Conservation (phyloP, 2,797 vertebrate genomes). For the Sandelia bainsii region DNA sequence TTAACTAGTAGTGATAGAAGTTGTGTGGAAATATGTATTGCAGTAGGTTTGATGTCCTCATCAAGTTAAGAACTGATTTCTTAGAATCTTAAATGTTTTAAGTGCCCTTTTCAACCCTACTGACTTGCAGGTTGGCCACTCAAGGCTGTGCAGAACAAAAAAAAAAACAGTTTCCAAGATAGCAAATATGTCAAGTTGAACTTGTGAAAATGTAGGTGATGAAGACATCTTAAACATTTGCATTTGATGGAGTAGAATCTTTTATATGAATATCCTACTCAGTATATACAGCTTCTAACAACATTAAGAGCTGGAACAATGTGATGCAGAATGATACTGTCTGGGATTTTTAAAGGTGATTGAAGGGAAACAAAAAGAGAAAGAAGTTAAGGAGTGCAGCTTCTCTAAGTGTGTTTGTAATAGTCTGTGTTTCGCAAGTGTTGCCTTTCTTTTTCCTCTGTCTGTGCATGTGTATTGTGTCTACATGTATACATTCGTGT, state of each 20-base stretch:
- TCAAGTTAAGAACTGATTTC: constrained; percentile 14
- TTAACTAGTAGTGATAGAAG: constrained; percentile 18
- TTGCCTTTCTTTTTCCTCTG: constrained; percentile 21
- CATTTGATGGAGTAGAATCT: background rate
- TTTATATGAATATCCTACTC: background rate
- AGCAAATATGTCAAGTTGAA: background rate
- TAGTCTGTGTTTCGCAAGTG: constrained; percentile 33
- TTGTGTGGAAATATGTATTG: constrained; percentile 47
- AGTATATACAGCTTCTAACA: background rate
- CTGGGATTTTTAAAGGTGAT: background rate
- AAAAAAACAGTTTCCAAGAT: background rate
- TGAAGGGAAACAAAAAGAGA: constrained; percentile 3
- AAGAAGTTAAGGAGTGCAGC: constrained; percentile 7
- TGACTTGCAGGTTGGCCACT: background rate
- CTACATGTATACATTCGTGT: background rate
- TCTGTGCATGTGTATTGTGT: constrained; percentile 16
- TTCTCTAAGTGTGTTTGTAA: constrained; percentile 19
- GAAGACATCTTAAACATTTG: background rate
- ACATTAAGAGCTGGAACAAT: background rate
- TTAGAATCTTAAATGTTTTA: background rate
- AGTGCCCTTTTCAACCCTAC: constrained; percentile 3
- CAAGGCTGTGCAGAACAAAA: background rate
- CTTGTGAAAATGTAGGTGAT: background rate
- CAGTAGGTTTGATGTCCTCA: constrained; percentile 36
- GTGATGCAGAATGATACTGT: background rate